phyloP scores from a whole-genome alignment of 2,888 invertebrate genomes.

The Tinea trinotella region DNA sequence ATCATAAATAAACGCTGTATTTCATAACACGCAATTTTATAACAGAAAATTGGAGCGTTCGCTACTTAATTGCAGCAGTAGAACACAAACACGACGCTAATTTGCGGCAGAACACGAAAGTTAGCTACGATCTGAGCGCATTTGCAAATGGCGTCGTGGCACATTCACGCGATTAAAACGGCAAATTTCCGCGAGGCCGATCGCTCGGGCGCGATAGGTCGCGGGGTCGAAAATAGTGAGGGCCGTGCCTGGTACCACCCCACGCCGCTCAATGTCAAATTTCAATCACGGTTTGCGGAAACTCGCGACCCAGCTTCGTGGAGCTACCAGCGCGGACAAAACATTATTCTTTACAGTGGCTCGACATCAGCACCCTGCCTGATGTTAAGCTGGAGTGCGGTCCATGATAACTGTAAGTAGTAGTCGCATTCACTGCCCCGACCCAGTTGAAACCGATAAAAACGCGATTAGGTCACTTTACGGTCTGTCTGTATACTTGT shows the following conservation, averaged over 20 bases:
- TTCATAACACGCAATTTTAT: constrained; percentile 15
- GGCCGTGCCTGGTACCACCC: constrained; percentile 68
- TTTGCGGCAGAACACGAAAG: constrained; percentile 44
- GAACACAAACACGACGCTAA: constrained; percentile 39
- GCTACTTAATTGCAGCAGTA: constrained; percentile 36
- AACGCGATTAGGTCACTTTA: not conserved
- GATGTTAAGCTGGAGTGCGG: no score
- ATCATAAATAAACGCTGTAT: no score
- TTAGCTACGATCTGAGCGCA: constrained; percentile 40
- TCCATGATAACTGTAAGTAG: no score
- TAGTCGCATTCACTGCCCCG: no score
- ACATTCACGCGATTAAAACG: constrained; percentile 61
- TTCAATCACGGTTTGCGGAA: constrained; percentile 67
- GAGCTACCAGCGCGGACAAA: not conserved
- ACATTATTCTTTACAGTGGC: not conserved
- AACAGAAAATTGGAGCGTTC: constrained; percentile 28
- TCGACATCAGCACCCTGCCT: no score
- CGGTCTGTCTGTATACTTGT: no score
- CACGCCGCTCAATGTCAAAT: constrained; percentile 62
- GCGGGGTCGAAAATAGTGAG: constrained; percentile 64
- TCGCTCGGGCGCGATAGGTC: constrained; percentile 60
- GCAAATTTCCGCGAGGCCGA: constrained; percentile 63
- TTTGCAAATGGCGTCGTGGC: constrained; percentile 51
- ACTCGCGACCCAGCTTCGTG: constrained; percentile 23
- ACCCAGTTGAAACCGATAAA: not conserved